Percentiles rank a stretch among this genome's conserved stretches.
These are phyloP conservation scores for Branchipolynoe longqiensis DNA, from an alignment of 2,888 invertebrate genomes.

Conservation along the genomic window DNA sequence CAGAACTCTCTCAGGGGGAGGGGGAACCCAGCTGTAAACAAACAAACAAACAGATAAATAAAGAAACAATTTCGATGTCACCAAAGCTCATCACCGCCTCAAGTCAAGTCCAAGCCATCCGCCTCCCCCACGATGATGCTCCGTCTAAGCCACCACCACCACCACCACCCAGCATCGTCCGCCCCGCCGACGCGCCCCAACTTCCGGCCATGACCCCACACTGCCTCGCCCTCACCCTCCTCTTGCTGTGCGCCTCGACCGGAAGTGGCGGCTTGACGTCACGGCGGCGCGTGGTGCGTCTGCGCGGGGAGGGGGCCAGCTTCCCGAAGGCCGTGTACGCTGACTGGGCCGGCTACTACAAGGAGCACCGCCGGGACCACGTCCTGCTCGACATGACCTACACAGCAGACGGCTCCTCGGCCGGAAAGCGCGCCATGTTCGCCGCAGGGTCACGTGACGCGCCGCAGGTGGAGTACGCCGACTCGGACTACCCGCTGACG, in stretches of 20 bases:
- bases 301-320: slow-evolving; percentile 60
- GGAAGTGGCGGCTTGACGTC: not conserved
- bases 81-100: too few species aligned
- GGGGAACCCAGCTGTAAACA: too few species aligned
- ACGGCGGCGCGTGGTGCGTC: not conserved
- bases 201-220: too few species aligned
- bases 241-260: not conserved
- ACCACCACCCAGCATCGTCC: too few species aligned
- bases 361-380: not conserved
- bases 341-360: slow-evolving; percentile 51
- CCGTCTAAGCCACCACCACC: too few species aligned
- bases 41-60: too few species aligned
- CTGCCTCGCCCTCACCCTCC: not conserved
- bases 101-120: too few species aligned
- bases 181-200: too few species aligned
- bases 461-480: slow-evolving; percentile 71
- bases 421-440: slow-evolving; percentile 69
- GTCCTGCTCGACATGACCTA: slow-evolving; percentile 70
- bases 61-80: too few species aligned
- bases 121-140: too few species aligned
- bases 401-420: slow-evolving; percentile 71
- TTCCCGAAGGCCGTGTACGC: slow-evolving; percentile 61
- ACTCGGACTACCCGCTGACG: slow-evolving; percentile 71
- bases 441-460: slow-evolving; percentile 62
- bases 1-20: too few species aligned